Base-by-base conservation (phyloP, 2,113 vertebrate genomes). In the Hydropotes inermis region DNA sequence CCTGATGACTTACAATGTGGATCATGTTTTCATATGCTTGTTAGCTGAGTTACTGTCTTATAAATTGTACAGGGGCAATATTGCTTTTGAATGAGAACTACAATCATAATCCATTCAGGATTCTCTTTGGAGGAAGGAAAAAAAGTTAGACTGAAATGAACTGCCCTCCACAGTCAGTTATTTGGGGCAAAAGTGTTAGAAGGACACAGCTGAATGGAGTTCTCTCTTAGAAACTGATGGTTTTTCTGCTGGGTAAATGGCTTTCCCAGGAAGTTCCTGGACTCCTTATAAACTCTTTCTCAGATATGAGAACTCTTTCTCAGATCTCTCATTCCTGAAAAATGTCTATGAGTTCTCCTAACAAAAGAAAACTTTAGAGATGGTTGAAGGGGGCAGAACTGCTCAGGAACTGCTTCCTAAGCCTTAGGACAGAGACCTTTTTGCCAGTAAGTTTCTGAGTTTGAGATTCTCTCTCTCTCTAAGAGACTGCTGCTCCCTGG, bases 171-270 rank as follows among this genome's bases (percentile, higher is more conserved):
- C 0, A 50, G 3, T 90, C 6, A 79, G 47, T 60, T 3, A 16
- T 82, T 95, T 84, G 85, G 70, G 82, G 6, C 57, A 94, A 94
- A 97, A 89, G 60, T 15, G 54, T 96, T 98, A 97, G 10, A 33
- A 85, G 50, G 36, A 55, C 64, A 92, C n/a, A 86, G 74, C 7
- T 87, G 11, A 39, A 5, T 21, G 81, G 85, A 84, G 76, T 58
- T 95, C 9, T 97, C 94, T 76, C 90, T 30, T 21, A 94, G 78
- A 95, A 94, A 92, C 52, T 36, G 64, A 36, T 67, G 82, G 13
- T 17, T 58, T 87, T 81, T 30, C 57, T 96, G 6, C 39, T 89
- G 67, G 67, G 78, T 61, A 94, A 87, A 76, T 47, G 19, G 27
- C 17, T 95, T 55, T 97, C 36, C 17, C 7, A 64, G 50, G 43